These are phyloP conservation scores for Alitta virens DNA, from an alignment of 2,888 invertebrate species.

Conservation along the genomic window DNA sequence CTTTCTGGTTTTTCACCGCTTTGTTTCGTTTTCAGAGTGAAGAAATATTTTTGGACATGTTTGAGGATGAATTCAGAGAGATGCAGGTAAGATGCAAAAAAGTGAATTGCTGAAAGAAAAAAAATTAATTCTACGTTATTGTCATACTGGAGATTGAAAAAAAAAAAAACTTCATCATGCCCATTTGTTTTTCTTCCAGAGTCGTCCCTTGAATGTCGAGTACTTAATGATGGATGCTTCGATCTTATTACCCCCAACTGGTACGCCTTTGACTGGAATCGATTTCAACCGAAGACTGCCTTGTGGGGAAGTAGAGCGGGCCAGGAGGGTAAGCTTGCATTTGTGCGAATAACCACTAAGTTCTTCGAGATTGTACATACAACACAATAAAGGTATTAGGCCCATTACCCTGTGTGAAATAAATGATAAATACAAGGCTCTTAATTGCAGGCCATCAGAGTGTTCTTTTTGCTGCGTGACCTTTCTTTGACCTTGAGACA, in stretches of 20 bases:
- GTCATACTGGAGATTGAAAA: too few species aligned
- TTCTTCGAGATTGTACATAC: too few species aligned
- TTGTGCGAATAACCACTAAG: too few species aligned
- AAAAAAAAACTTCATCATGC: too few species aligned
- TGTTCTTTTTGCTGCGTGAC: constrained; percentile 73
- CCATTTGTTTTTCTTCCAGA: constrained; percentile 41
- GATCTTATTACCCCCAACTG: constrained; percentile 89
- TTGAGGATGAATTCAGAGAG: constrained; percentile 96
- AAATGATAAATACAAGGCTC: too few species aligned
- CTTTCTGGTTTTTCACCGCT: too few species aligned
- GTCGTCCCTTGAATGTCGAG: constrained; percentile 67
- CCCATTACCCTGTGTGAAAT: too few species aligned
- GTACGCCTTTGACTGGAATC: constrained; percentile 93
- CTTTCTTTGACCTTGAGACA: constrained; percentile 73
- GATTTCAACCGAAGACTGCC: constrained; percentile 86
- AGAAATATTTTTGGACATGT: constrained; percentile 97
- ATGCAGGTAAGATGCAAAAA: constrained; percentile 67
- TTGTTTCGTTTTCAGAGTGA: constrained; percentile 70
- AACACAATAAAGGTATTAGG: too few species aligned
- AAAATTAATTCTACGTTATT: too few species aligned
- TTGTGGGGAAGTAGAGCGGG: constrained; percentile 81
- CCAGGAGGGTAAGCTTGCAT: constrained; percentile 57
- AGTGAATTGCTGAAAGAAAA: too few species aligned
- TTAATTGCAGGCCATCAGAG: constrained; percentile 72
- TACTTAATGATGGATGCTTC: constrained; percentile 96